Evolutionary conservation across 2,113 vertebrate genomes (phyloP).

Genomic region (Tachysurus vachellii): DNA sequence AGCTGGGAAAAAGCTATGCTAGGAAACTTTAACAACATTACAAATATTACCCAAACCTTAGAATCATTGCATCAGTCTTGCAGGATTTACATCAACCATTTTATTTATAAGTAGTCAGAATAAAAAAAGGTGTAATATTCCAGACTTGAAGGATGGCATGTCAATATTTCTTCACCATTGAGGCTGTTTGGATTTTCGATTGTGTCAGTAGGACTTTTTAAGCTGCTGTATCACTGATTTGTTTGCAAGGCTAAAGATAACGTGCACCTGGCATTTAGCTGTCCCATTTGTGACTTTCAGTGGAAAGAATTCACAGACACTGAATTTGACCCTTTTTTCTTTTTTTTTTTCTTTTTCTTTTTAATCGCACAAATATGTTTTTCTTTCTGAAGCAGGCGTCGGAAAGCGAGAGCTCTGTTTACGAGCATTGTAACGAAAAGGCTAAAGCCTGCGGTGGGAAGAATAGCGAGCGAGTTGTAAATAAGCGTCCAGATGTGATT

Average conservation of each 20-base stretch:
- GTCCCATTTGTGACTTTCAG: slow-evolving; percentile 57
- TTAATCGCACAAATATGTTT: slow-evolving; percentile 73
- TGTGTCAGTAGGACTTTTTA: slow-evolving; percentile 64
- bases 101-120: background rate
- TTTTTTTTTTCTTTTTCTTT: background rate
- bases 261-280: slow-evolving; percentile 56
- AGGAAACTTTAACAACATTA: slow-evolving; percentile 6
- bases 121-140: background rate
- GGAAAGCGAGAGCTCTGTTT: slow-evolving; percentile 61
- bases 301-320: slow-evolving; percentile 62
- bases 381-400: slow-evolving; percentile 61
- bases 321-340: slow-evolving; percentile 60
- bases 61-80: slow-evolving; percentile 7
- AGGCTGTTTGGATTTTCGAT: slow-evolving; percentile 52
- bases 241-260: slow-evolving; percentile 74
- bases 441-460: slow-evolving; percentile 57
- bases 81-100: slow-evolving; percentile 1
- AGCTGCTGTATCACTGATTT: slow-evolving; percentile 65
- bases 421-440: slow-evolving; percentile 63
- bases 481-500: slow-evolving; percentile 75
- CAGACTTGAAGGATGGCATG: background rate
- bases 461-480: slow-evolving; percentile 69
- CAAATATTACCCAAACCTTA: background rate
- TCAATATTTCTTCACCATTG: background rate
- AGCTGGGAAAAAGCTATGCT: background rate